phyloP scores from a whole-genome alignment of 2,113 vertebrate genomes.

The Cyprinodon brontotheroides region DNA sequence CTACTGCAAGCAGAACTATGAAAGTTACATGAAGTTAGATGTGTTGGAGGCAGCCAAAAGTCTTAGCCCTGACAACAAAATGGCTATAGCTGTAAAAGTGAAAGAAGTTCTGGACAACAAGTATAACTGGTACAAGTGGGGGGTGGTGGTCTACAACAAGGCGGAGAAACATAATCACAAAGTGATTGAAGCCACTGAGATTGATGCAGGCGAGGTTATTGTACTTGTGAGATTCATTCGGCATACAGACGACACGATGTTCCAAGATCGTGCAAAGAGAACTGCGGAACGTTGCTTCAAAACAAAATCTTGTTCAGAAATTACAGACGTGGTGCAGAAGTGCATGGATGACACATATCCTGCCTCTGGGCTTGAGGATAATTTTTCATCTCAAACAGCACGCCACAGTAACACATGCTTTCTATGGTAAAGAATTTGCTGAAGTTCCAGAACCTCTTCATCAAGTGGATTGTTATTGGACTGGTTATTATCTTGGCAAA shows the following conservation, averaged over 20 bases:
- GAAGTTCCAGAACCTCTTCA: background rate
- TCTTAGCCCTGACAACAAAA: rapidly evolving
- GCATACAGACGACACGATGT: background rate
- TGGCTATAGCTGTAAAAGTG: rapidly evolving
- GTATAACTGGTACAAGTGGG: conserved; percentile 20
- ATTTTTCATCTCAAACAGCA: background rate
- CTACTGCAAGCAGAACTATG: rapidly evolving
- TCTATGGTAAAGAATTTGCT: background rate
- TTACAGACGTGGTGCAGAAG: background rate
- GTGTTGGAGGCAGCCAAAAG: rapidly evolving
- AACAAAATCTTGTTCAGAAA: background rate
- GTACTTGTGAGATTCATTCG: background rate
- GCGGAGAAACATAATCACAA: rapidly evolving
- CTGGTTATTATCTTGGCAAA: rapidly evolving
- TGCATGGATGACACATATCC: background rate
- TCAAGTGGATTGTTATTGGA: background rate
- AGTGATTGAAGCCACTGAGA: background rate
- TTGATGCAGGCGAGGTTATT: rapidly evolving
- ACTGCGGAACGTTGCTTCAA: background rate
- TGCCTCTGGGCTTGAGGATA: too few species aligned
- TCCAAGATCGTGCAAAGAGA: background rate
- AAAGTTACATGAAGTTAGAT: background rate
- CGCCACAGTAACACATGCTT: background rate
- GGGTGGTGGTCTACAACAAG: background rate
- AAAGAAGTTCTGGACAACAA: rapidly evolving